Conservation (phyloP, 2,888 invertebrate species). For the Dascillus cervinus region DNA sequence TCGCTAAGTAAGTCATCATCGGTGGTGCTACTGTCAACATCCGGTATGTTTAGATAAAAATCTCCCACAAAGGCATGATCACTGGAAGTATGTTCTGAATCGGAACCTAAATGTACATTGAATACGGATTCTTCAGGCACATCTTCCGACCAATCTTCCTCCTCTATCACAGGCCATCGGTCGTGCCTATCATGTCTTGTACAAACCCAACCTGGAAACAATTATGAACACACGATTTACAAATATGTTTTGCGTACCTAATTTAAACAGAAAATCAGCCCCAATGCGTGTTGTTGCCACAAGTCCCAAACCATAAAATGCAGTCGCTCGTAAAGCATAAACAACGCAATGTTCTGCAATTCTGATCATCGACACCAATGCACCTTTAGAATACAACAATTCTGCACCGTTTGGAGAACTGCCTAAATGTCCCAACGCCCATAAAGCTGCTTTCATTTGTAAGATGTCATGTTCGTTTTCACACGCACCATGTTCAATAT, state of each 20-base stretch:
- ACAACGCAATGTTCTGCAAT: slow-evolving; percentile 75
- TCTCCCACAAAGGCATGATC: slow-evolving; percentile 22
- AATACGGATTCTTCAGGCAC: slow-evolving; percentile 30
- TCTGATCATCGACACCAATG: slow-evolving; percentile 47
- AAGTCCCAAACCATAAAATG: slow-evolving; percentile 80
- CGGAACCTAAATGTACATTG: slow-evolving; percentile 16
- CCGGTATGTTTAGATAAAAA: slow-evolving; percentile 17
- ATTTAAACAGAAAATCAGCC: slow-evolving; percentile 66
- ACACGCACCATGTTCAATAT: slow-evolving; percentile 47
- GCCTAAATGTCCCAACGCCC: slow-evolving; percentile 81
- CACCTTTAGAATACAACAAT: slow-evolving; percentile 52
- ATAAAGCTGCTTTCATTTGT: slow-evolving; percentile 79
- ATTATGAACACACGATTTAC: slow-evolving; percentile 2
- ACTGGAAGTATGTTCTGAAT: slow-evolving; percentile 27
- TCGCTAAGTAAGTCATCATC: slow-evolving; percentile 23
- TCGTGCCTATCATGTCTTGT: slow-evolving; percentile 71
- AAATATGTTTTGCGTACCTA: no score
- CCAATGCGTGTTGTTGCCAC: slow-evolving; percentile 79
- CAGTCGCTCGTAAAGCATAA: slow-evolving; percentile 83
- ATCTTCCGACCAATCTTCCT: slow-evolving; percentile 50
- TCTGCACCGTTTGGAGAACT: slow-evolving; percentile 70
- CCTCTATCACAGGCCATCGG: slow-evolving; percentile 66
- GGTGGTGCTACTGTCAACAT: slow-evolving; percentile 23
- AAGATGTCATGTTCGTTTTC: slow-evolving; percentile 61
- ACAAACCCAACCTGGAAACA: slow-evolving; percentile 59